phyloP scores from a whole-genome alignment of 2,797 vertebrate genomes.

The Amphiprion clarkii region DNA sequence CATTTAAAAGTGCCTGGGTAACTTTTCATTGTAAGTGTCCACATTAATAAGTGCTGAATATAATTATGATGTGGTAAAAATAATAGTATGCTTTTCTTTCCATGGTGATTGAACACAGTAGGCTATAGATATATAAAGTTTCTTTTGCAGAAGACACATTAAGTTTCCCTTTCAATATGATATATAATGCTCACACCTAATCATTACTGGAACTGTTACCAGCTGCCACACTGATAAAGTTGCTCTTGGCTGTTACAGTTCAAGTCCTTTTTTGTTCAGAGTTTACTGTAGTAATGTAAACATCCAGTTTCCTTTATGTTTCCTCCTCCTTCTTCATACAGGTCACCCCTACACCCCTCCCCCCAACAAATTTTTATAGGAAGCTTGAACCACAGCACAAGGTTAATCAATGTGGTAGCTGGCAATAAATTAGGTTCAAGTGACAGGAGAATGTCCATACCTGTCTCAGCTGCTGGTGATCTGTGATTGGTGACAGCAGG shows the following conservation, averaged over 20 bases:
- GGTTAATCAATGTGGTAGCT: conserved; percentile 87
- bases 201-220: background rate
- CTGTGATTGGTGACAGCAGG: conserved; percentile 84
- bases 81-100: too few species aligned
- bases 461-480: conserved; percentile 81
- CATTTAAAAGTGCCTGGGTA: background rate
- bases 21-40: background rate
- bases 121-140: background rate
- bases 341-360: conserved; percentile 18
- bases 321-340: conserved; percentile 55
- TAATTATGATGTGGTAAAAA: background rate
- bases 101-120: background rate
- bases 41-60: background rate
- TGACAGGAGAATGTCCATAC: conserved; percentile 85
- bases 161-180: background rate
- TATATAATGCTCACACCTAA: background rate
- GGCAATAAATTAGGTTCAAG: conserved; percentile 85
- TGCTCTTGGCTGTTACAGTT: background rate
- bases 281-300: conserved; percentile 70
- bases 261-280: conserved; percentile 36
- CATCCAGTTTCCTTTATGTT: conserved; percentile 66
- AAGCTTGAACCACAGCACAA: conserved; percentile 79
- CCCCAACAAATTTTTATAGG: conserved; percentile 70
- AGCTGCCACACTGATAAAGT: conserved; percentile 12
- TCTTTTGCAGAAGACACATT: background rate